Conservation (phyloP, 2,888 invertebrate species). For the Anaspis maculata region DNA sequence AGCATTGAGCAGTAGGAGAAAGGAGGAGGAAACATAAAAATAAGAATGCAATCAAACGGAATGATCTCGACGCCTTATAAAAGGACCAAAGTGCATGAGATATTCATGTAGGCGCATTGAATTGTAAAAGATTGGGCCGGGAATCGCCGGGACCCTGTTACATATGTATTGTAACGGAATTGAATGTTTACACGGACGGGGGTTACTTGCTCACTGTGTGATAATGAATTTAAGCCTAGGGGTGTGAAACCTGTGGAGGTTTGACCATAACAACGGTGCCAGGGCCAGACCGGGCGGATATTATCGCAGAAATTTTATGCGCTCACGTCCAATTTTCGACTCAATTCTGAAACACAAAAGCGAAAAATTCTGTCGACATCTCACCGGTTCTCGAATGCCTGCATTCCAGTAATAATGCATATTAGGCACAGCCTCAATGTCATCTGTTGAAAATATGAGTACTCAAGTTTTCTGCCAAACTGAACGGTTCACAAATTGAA, state of each 20-base stretch:
- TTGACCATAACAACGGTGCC: no score
- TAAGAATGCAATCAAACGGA: conserved; percentile 20
- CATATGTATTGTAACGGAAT: conserved; percentile 33
- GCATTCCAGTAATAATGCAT: no score
- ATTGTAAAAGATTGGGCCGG: conserved; percentile 26
- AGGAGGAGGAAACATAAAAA: conserved; percentile 15
- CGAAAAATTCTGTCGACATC: no score
- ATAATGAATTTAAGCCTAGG: conserved; percentile 15
- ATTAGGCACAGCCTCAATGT: no score
- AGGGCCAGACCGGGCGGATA: no score
- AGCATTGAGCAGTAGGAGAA: conserved; percentile 2
- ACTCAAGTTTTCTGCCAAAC: no score
- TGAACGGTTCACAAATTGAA: no score
- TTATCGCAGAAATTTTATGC: no score
- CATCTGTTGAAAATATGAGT: no score
- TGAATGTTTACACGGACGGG: conserved; percentile 27
- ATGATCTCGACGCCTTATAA: conserved; percentile 16
- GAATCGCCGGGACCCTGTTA: conserved; percentile 27
- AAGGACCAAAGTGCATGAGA: conserved; percentile 23
- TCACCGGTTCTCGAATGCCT: no score
- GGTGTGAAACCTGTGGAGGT: not conserved
- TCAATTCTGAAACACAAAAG: no score
- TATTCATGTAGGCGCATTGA: conserved; percentile 28
- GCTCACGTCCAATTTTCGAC: no score
- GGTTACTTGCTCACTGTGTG: conserved; percentile 14